Evolutionary conservation across 2,113 vertebrate species (phyloP).

Genomic region (Taurulus bubalis): DNA sequence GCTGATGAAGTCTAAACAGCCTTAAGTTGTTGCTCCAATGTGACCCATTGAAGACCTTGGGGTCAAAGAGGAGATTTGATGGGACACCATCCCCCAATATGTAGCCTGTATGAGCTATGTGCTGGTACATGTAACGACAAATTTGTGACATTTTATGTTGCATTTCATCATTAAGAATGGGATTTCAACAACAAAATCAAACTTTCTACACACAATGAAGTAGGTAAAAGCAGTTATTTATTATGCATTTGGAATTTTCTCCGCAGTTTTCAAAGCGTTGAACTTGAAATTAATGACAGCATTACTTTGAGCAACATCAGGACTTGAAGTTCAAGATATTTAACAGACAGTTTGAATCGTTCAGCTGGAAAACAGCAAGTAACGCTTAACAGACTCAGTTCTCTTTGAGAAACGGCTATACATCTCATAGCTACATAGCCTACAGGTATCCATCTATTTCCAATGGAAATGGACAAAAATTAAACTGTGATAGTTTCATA

Average conservation of each 20-base stretch:
- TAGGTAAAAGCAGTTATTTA: neutral
- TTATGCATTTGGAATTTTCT: neutral
- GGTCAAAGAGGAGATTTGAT: neutral
- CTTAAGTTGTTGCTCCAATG: constrained; percentile 4
- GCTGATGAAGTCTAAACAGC: neutral
- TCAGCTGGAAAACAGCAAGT: constrained; percentile 13
- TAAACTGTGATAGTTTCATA: neutral
- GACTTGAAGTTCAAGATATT: constrained; percentile 6
- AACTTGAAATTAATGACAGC: constrained; percentile 10
- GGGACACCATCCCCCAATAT: neutral
- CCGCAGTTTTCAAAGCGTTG: neutral
- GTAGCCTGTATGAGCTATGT: neutral
- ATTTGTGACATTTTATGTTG: neutral
- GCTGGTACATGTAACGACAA: neutral
- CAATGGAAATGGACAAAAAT: constrained; percentile 3
- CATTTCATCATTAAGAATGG: neutral
- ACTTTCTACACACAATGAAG: neutral
- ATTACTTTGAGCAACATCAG: neutral
- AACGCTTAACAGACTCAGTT: neutral
- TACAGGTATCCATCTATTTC: neutral
- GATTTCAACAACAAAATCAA: neutral
- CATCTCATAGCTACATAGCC: neutral
- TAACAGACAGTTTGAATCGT: constrained; percentile 3
- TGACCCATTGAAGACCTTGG: constrained; percentile 1
- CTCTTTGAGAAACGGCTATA: neutral